Percentiles rank a stretch among this genome's conserved stretches.
phyloP scores from a whole-genome alignment of 2,888 invertebrate genomes.

The Punctoribates punctum region DNA sequence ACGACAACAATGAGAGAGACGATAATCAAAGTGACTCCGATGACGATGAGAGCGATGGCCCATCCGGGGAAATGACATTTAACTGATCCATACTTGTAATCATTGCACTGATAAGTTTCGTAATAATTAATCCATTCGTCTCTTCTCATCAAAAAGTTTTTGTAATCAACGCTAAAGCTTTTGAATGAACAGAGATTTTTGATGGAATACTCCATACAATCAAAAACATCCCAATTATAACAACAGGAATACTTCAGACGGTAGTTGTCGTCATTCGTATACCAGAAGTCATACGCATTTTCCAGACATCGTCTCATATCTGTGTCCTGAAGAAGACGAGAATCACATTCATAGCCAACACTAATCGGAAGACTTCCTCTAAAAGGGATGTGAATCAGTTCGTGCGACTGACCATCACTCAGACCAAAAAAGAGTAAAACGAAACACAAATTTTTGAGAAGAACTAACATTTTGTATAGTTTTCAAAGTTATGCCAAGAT shows the following conservation, averaged over 20 bases:
- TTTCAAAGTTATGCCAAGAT: too few species aligned
- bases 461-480: too few species aligned
- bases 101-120: slow-evolving; percentile 22
- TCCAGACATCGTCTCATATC: neutral
- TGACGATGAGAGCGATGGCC: neutral
- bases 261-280: slow-evolving; percentile 10
- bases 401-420: neutral
- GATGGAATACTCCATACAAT: slow-evolving; percentile 11
- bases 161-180: neutral
- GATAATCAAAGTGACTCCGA: neutral
- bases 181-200: slow-evolving; percentile 5
- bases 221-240: slow-evolving; percentile 31
- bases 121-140: slow-evolving; percentile 16
- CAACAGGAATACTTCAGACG: slow-evolving; percentile 19
- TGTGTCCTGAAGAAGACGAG: neutral
- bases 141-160: neutral
- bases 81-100: neutral
- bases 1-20: neutral
- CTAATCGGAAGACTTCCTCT: neutral
- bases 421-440: neutral
- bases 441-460: neutral
- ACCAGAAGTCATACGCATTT: neutral
- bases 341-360: slow-evolving; percentile 7
- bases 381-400: neutral
- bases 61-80: slow-evolving; percentile 31